phyloP scores from a whole-genome alignment of 2,888 invertebrate species.

The Hydroisotoma schaefferi region DNA sequence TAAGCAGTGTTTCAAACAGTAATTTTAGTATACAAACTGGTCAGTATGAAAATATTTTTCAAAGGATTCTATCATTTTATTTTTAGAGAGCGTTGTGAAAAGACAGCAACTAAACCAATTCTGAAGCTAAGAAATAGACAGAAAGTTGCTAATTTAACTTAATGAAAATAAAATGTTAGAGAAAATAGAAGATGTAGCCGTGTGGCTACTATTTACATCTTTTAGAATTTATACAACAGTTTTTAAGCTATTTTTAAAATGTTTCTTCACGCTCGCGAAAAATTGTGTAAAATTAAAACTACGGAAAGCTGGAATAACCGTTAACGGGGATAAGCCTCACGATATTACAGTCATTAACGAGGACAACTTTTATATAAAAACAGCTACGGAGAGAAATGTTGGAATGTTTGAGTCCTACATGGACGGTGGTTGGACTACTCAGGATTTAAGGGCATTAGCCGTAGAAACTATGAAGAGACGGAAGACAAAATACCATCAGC shows the following conservation, averaged over 20 bases:
- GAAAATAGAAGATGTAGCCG: neutral
- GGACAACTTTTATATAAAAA: slow-evolving; percentile 15
- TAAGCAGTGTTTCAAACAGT: too few relatives aligned
- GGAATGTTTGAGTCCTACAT: slow-evolving; percentile 22
- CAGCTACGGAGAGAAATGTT: slow-evolving; percentile 19
- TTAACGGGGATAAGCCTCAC: slow-evolving; percentile 25
- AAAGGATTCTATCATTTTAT: too few relatives aligned
- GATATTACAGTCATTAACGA: slow-evolving; percentile 26
- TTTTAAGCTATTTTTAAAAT: neutral
- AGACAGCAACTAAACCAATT: too few relatives aligned
- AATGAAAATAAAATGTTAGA: slow-evolving; percentile 1
- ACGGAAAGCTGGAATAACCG: slow-evolving; percentile 5
- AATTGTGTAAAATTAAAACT: neutral
- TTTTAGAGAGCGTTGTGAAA: too few relatives aligned
- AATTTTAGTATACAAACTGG: too few relatives aligned
- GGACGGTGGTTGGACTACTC: slow-evolving; percentile 29
- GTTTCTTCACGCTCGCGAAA: slow-evolving; percentile 5
- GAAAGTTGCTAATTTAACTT: too few relatives aligned
- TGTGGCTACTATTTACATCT: neutral
- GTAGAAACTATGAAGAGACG: slow-evolving; percentile 10
- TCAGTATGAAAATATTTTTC: too few relatives aligned
- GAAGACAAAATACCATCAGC: slow-evolving; percentile 9
- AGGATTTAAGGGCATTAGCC: slow-evolving; percentile 27
- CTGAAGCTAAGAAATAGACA: too few relatives aligned
- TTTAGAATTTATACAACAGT: neutral